Percentiles rank a stretch among this genome's conserved stretches.
These are phyloP conservation scores for Cherax destructor DNA, from an alignment of 1,140 invertebrate genomes.

Conservation along the genomic window DNA sequence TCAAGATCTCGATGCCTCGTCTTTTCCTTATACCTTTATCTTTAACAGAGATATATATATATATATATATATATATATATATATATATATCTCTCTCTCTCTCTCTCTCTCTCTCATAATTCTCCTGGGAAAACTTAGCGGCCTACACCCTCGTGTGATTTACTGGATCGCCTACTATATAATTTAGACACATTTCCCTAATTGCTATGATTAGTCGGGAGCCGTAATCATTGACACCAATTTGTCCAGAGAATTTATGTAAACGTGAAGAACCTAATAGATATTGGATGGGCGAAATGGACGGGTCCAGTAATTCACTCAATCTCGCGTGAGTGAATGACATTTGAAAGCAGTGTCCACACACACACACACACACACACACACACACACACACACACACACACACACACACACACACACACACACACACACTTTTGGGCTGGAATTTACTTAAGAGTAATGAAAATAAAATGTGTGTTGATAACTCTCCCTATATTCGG, in stretches of 20 bases:
- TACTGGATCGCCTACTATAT: constrained; percentile 4
- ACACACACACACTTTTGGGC: no score
- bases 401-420: no score
- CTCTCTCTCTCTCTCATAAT: not conserved
- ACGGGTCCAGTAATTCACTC: not conserved
- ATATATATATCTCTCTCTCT: no score
- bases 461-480: no score
- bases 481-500: no score
- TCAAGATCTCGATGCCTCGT: no score
- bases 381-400: no score
- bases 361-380: no score
- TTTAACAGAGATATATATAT: no score
- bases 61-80: no score
- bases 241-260: constrained; percentile 20
- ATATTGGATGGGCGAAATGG: not conserved
- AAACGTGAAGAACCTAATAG: not conserved
- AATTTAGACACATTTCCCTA: constrained; percentile 25
- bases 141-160: not conserved
- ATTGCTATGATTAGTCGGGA: constrained; percentile 17
- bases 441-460: no score
- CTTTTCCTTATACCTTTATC: no score
- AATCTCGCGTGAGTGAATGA: not conserved
- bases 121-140: not conserved
- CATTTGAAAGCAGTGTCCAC: not conserved
- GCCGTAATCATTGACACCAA: constrained; percentile 37